Evolutionary conservation across 2,797 vertebrate species (phyloP).

Genomic region (Eupleurogrammus muticus): DNA sequence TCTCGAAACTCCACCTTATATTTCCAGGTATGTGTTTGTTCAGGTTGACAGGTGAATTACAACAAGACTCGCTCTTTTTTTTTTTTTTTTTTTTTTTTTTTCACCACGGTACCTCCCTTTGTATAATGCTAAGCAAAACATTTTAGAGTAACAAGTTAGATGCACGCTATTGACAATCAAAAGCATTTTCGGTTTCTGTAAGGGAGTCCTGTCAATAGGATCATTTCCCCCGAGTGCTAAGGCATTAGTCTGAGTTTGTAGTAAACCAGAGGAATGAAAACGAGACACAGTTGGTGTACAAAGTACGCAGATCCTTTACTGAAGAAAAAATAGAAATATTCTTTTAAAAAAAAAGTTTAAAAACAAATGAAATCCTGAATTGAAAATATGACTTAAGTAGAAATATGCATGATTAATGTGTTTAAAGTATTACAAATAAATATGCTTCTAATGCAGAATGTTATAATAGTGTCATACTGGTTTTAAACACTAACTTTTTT

Average conservation of each 20-base stretch:
- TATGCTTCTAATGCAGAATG: too few relatives aligned
- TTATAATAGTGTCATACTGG: too few relatives aligned
- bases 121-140: conserved; percentile 33
- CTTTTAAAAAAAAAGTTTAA: too few relatives aligned
- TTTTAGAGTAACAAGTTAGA: conserved; percentile 42
- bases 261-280: conserved; percentile 41
- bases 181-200: conserved; percentile 13
- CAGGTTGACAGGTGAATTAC: conserved; percentile 60
- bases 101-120: conserved; percentile 18
- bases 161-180: conserved; percentile 28
- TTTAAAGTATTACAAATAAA: too few relatives aligned
- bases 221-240: conserved; percentile 30
- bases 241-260: conserved; percentile 34
- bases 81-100: conserved; percentile 7
- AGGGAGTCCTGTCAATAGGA: neutral
- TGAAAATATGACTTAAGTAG: too few relatives aligned
- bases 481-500: too few relatives aligned
- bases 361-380: too few relatives aligned
- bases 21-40: conserved; percentile 39
- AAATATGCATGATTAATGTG: too few relatives aligned
- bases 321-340: too few relatives aligned
- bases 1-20: conserved; percentile 14
- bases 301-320: too few relatives aligned
- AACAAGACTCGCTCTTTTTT: conserved; percentile 31
- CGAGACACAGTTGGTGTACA: neutral